Base-by-base conservation (phyloP, 2,113 vertebrate genomes). In the Nycticryphes semicollaris region DNA sequence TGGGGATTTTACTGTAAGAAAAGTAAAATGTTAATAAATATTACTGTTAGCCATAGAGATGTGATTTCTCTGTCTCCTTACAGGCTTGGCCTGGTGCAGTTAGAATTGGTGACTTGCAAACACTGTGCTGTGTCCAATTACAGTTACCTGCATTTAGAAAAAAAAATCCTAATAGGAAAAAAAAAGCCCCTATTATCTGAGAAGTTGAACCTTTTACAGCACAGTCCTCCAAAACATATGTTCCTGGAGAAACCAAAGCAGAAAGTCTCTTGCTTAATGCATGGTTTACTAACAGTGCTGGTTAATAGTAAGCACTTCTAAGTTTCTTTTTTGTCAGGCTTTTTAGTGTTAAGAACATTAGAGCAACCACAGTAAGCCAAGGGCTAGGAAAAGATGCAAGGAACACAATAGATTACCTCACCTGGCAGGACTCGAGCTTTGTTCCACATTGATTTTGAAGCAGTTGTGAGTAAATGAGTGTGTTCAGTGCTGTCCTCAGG, bases 381-480 rank as follows among this genome's bases (percentile, higher is more conserved):
- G 72, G 50, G 45, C 41, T 54, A 77, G 89, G 84, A 84, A 84
- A 87, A 87, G 89, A 72, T 63, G 69, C 68, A 60, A 89, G 79
- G 50, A 80, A 72, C 62, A 35, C 27, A 37, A 31, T 23, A 39
- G 86, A 84, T 95, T 77, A 80, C 86, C 87, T 94, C 93, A 95
- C 84, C 93, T 91, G 93, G 84, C 86, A 87, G 68, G 89, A 19
- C 59, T n/a, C 51, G 9, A 63, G 69, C 89, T 94, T 92, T 89
- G 76, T 63, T 89, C 95, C 78, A 64, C 33, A 4, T 74, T 87
- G 21, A 17, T 87, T 73, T 89, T 54, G 50, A 41, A 63, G 13
- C n/a, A 39, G 31, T 54, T 77, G 60, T 67, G 84, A 75, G 83
- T 50, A 70, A 81, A 80, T 33, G 68, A 78, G 72, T 15, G 1